Conservation (phyloP, 2,888 invertebrate genomes). For the Lissonota sp. region DNA sequence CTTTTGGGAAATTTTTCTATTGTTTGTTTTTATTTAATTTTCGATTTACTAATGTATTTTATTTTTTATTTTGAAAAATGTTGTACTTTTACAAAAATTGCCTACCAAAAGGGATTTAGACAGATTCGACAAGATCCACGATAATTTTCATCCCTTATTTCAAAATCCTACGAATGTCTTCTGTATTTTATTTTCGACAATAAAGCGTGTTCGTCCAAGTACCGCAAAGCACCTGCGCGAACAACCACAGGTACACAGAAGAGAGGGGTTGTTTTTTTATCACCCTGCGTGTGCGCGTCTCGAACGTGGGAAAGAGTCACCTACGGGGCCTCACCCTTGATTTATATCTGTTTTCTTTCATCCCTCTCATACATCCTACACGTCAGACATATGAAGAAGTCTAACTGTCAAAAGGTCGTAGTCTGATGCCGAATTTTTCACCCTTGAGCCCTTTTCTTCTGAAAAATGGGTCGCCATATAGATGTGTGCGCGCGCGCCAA, state of each 20-base stretch:
- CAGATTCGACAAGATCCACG: no score
- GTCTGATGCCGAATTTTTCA: no score
- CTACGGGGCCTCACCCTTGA: constrained; percentile 52
- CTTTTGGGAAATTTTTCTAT: no score
- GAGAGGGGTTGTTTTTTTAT: not conserved
- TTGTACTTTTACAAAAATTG: no score
- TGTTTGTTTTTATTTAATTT: no score
- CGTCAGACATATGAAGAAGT: constrained; percentile 3
- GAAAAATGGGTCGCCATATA: not conserved
- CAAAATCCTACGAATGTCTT: constrained; percentile 21
- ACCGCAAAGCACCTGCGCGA: constrained; percentile 56
- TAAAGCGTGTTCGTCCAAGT: constrained; percentile 42
- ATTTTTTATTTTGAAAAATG: no score
- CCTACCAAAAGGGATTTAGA: no score
- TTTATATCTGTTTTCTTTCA: constrained; percentile 52
- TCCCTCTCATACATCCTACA: constrained; percentile 22
- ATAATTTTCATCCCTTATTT: constrained; percentile 17
- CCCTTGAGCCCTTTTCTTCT: no score
- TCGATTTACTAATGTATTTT: no score
- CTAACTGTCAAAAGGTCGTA: no score
- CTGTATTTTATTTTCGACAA: constrained; percentile 54
- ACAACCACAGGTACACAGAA: constrained; percentile 53
- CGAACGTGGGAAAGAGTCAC: constrained; percentile 52
- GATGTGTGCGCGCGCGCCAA: not conserved
- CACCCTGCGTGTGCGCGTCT: constrained; percentile 13